Evolutionary conservation across 2,888 invertebrate species (phyloP), one percentile per base, ranked within the genome.

Genomic region (Philonicus albiceps): DNA sequence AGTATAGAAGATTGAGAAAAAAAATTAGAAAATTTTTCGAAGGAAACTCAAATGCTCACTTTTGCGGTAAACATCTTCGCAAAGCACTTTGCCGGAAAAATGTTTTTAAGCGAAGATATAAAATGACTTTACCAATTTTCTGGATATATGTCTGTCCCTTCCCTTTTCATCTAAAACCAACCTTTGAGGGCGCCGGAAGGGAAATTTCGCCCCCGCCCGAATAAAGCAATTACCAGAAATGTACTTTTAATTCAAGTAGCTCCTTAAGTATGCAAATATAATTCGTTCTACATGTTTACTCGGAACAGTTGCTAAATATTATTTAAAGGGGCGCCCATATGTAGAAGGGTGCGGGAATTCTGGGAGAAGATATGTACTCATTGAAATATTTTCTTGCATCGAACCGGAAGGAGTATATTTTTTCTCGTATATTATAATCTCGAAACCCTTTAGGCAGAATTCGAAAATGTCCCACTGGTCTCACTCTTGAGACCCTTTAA

Each of bases 211-310:
- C 30, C n/a, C n/a, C n/a, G n/a, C n/a, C 37, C 4, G 78, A 30
- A 78, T 78, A 78, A 78, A 78, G 78, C 78, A 78, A 78, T 78
- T 78, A 78, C 78, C 78, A 49, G 78, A 49, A 75, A 76, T 76
- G 76, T 76, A 76, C 76, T 76, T 76, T 76, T 76, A 76, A 78
- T 49, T 78, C 78, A 78, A 43, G 49, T 27, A 49, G 30, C 78
- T 78, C 27, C 78, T 78, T 49, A 16, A 78, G 78, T 49, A 78
- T 78, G 78, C 30, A 78, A 78, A 78, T 78, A 78, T 49, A 43
- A 78, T 49, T 78, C 49, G 78, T 78, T 49, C 53, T 30, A 49
- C 53, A 37, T 78, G 78, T 78, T 78, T 78, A 49, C 49, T 78
- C 13, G 27, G 78, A 27, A 76, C 34, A 37, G 37, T 37, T 37